Conservation (phyloP, 2,888 invertebrate genomes). For the Trachelus stipa region DNA sequence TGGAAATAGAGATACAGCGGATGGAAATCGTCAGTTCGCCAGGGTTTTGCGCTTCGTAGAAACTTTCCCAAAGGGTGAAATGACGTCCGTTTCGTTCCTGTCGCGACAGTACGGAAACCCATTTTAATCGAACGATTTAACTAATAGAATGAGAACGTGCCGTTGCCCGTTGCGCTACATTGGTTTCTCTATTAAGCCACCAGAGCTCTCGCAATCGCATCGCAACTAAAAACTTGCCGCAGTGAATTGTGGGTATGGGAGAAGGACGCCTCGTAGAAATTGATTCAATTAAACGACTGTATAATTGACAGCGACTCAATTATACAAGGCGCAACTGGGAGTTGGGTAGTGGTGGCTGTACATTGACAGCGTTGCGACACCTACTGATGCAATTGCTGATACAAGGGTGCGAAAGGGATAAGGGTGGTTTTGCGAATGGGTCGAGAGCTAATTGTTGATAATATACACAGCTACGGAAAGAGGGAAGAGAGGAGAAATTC, state of each 20-base stretch:
- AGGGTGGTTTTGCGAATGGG: background rate
- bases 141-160: background rate
- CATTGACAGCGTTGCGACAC: background rate
- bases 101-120: background rate
- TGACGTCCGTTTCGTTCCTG: background rate
- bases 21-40: background rate
- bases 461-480: background rate
- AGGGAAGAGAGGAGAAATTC: background rate
- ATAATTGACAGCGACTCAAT: conserved; percentile 48
- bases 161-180: background rate
- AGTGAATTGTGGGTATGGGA: conserved; percentile 7
- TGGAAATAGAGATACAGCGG: background rate
- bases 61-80: background rate
- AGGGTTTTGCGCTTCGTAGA: background rate
- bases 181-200: background rate
- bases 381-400: background rate
- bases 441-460: background rate
- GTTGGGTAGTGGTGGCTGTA: background rate
- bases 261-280: conserved; percentile 26
- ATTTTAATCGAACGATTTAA: background rate
- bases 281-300: conserved; percentile 39
- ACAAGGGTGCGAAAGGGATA: background rate
- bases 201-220: background rate
- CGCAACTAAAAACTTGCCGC: conserved; percentile 7
- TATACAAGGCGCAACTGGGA: conserved; percentile 17